A percentile compares a stretch with the other conserved stretches of the same genome.
Evolutionary conservation across 2,113 vertebrate genomes (phyloP).

Genomic region (Gobius niger): DNA sequence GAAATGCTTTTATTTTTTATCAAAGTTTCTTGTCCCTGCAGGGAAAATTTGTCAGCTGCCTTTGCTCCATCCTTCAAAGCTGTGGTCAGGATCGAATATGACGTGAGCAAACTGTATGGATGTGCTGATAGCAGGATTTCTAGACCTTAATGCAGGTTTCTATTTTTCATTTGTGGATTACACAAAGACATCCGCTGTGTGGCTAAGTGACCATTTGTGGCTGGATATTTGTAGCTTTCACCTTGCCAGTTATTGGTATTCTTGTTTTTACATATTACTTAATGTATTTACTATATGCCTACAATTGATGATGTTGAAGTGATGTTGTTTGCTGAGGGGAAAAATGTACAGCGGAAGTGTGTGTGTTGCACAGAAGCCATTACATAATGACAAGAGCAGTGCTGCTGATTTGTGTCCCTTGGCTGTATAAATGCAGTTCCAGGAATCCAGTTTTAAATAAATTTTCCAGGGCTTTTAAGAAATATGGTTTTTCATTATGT

Average conservation of each 20-base stretch:
- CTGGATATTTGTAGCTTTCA: neutral
- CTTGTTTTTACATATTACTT: too few species aligned
- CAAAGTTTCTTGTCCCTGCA: too few species aligned
- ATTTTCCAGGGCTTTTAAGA: conserved; percentile 41
- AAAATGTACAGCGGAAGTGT: neutral
- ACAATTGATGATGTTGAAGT: neutral
- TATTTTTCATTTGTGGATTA: too few species aligned
- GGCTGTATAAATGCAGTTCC: conserved; percentile 41
- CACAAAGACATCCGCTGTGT: too few species aligned
- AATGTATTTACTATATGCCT: too few species aligned
- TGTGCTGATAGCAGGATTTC: too few species aligned
- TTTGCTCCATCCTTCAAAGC: neutral
- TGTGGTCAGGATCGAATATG: too few species aligned
- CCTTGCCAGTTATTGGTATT: too few species aligned
- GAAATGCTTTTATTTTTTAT: neutral
- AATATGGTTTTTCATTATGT: conserved; percentile 18
- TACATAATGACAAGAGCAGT: conserved; percentile 43
- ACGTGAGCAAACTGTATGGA: too few species aligned
- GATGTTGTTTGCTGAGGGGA: neutral
- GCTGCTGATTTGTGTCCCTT: conserved; percentile 46
- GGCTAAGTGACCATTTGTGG: too few species aligned
- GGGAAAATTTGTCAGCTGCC: neutral
- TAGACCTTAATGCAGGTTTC: too few species aligned
- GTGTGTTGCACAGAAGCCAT: conserved; percentile 22
- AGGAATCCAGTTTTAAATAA: conserved; percentile 41